Percentiles rank a stretch among this genome's conserved stretches.
Conservation (phyloP, 1,140 invertebrate species). For the Drosophila tristis region DNA sequence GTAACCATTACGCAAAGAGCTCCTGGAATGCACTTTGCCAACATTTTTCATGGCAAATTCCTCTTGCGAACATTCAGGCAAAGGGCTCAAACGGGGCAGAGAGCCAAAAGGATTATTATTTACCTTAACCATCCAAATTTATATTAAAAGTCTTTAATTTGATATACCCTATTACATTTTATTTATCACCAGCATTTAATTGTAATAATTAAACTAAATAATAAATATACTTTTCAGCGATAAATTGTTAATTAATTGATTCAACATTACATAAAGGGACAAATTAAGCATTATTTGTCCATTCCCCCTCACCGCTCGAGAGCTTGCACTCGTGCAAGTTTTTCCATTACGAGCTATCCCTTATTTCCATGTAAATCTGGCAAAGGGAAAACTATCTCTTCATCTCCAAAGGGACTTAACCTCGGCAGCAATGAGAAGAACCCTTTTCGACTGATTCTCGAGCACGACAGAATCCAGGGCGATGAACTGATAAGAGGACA, state of each 20-base stretch:
- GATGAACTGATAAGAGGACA: conserved; percentile 76
- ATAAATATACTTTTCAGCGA: too few relatives aligned
- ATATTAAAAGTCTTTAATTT: too few relatives aligned
- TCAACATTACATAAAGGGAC: too few relatives aligned
- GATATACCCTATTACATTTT: too few relatives aligned
- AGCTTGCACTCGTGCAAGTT: background rate
- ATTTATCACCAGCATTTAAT: too few relatives aligned
- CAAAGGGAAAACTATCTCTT: conserved; percentile 38
- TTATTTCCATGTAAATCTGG: conserved; percentile 12
- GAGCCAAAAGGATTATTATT: background rate
- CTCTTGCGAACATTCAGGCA: too few relatives aligned
- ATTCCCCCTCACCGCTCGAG: too few relatives aligned
- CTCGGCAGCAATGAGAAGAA: conserved; percentile 40
- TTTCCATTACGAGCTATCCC: conserved; percentile 14
- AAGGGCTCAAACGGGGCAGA: too few relatives aligned
- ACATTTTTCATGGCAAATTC: background rate
- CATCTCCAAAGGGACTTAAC: conserved; percentile 40
- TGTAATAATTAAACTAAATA: too few relatives aligned
- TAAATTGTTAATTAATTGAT: too few relatives aligned
- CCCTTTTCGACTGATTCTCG: conserved; percentile 58
- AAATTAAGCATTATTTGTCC: too few relatives aligned
- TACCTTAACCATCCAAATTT: too few relatives aligned
- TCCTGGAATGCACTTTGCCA: conserved; percentile 6
- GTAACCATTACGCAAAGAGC: conserved; percentile 6
- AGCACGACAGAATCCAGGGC: conserved; percentile 40